Evolutionary conservation across 2,888 invertebrate species (phyloP).

Genomic region (Dione juno): DNA sequence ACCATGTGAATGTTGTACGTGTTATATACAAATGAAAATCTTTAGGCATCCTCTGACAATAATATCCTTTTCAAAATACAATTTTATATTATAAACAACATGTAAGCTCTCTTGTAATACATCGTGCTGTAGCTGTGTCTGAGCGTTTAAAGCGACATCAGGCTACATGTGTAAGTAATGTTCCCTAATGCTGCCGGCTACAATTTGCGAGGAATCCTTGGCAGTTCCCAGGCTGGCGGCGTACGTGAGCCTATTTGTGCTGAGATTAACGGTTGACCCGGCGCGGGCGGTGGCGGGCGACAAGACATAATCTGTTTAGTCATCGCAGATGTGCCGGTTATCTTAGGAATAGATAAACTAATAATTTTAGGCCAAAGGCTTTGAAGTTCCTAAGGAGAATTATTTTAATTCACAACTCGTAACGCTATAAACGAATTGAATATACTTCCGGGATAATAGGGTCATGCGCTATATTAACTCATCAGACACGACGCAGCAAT

Average conservation of each 20-base stretch:
- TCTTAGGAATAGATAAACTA: constrained; percentile 2
- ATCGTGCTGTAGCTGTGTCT: background rate
- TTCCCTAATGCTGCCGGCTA: constrained; percentile 40
- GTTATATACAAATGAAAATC: no score
- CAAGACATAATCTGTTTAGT: constrained; percentile 52
- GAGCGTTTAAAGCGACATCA: constrained; percentile 21
- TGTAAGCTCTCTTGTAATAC: background rate
- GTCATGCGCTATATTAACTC: constrained; percentile 23
- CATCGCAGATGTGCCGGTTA: constrained; percentile 35
- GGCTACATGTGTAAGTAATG: constrained; percentile 23
- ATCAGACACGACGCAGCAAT: constrained; percentile 16
- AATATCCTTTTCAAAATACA: background rate
- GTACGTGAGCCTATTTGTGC: constrained; percentile 73
- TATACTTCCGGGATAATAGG: constrained; percentile 1
- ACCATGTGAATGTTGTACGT: background rate
- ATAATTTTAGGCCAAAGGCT: background rate
- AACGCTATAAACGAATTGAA: background rate
- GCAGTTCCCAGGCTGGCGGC: constrained; percentile 32
- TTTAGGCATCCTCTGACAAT: background rate
- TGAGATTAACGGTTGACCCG: constrained; percentile 66
- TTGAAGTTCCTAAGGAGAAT: background rate
- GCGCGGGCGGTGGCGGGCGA: constrained; percentile 44
- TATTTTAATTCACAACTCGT: background rate
- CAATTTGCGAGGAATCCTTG: constrained; percentile 57
- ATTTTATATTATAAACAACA: background rate